A percentile compares a stretch with the other conserved stretches of the same genome.
Conservation (phyloP, 2,888 invertebrate genomes). For the Abrostola tripartita region DNA sequence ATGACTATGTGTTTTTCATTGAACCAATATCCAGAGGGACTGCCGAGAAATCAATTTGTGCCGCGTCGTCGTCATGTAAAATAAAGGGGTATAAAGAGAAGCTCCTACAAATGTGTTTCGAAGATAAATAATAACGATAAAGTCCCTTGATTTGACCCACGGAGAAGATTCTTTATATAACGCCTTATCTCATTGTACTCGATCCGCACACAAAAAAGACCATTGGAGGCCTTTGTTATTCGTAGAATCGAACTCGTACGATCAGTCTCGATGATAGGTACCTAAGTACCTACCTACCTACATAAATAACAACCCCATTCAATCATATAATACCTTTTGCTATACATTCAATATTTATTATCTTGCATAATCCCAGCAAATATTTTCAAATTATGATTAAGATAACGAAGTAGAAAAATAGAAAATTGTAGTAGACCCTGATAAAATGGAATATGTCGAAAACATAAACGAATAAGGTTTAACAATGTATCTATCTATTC, state of each 20-base stretch:
- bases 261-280: conserved; percentile 46
- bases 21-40: conserved; percentile 57
- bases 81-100: conserved; percentile 71
- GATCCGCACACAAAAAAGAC: conserved; percentile 67
- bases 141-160: conserved; percentile 74
- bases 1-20: conserved; percentile 60
- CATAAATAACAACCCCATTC: conserved; percentile 54
- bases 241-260: conserved; percentile 61
- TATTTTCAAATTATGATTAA: conserved; percentile 22
- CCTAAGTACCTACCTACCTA: conserved; percentile 16
- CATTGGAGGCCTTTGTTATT: conserved; percentile 68
- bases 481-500: conserved; percentile 13
- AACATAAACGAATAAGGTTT: conserved; percentile 10
- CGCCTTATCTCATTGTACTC: conserved; percentile 70
- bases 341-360: conserved; percentile 22
- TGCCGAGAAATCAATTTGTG: conserved; percentile 72
- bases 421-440: conserved; percentile 12
- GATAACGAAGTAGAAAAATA: conserved; percentile 18
- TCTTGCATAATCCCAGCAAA: conserved; percentile 18
- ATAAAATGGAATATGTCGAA: conserved; percentile 29
- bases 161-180: conserved; percentile 70
- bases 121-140: conserved; percentile 79
- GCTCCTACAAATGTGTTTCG: conserved; percentile 72
- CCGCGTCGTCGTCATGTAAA: conserved; percentile 69
- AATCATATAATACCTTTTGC: conserved; percentile 47